Base-by-base conservation (phyloP, 1,140 invertebrate genomes). In the Plutomurus gul region DNA sequence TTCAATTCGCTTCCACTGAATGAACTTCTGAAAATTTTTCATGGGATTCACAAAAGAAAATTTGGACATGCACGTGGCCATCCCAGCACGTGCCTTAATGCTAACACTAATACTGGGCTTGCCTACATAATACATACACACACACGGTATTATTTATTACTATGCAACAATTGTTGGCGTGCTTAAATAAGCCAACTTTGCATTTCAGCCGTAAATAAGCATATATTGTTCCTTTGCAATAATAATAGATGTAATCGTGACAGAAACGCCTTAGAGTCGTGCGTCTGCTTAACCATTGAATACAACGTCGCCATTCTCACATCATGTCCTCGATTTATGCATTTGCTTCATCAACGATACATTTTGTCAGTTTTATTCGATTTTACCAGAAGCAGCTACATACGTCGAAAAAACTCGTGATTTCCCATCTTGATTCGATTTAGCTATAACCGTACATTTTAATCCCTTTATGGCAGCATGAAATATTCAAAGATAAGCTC, bases 1-100 rank as follows among this genome's bases (percentile, higher is more conserved):
- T 65, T 65, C 56, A 65, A 65, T 65, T 65, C 56, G 56, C 56
- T 36, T 65, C 56, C 36, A 65, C 36, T 65, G 56, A 65, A 65
- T 65, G 56, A 25, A 65, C 56, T 30, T 65, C 27, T 65, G 56
- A 33, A 65, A 65, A 65, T n/a, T 65, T 65, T 65, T 65, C 56
- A 27, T 8, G 25, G 18, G 56, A 65, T n/a, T 13, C 25, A 65
- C 56, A 65, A n/a, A 65, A 18, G 56, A 65, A n/a, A 33, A 65
- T 65, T 16, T 65, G 56, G 56, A 65, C 56, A 65, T 30, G 56
- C 56, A 65, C 56, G 56, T 65, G 56, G 56, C 56, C 30, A 33
- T 65, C n/a, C 56, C 27, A n/a, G 56, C 56, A 65, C 56, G 56
- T 65, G 56, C 56, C 27, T n/a, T 65, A 65, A 65, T 33, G 56